Percentiles rank a stretch among this genome's conserved stretches.
phyloP scores from a whole-genome alignment of 1,140 invertebrate species.

The Cotesia chilonis region DNA sequence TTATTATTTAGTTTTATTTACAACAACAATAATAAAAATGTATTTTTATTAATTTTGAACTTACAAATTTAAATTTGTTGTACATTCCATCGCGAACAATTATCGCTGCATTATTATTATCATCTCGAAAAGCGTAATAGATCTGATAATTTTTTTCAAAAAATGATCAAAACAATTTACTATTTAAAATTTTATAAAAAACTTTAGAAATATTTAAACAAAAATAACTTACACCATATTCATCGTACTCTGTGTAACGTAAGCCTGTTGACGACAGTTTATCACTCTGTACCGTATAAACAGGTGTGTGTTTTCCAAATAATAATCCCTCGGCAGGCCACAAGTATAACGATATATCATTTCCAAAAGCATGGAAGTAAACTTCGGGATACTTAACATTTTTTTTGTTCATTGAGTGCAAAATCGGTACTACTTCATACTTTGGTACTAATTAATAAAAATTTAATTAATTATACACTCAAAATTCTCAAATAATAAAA shows the following conservation, averaged over 20 bases:
- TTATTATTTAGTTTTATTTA: not conserved
- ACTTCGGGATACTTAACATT: constrained; percentile 23
- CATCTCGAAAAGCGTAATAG: constrained; percentile 28
- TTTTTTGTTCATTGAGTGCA: constrained; percentile 19
- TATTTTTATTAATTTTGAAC: not conserved
- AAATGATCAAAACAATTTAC: not conserved
- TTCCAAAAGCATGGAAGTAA: constrained; percentile 22
- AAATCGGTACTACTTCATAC: constrained; percentile 28
- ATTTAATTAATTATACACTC: too few relatives aligned
- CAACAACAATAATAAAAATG: not conserved
- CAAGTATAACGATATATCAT: constrained; percentile 22
- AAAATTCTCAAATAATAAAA: not conserved
- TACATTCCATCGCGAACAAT: constrained; percentile 28
- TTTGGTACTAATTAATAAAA: constrained; percentile 13
- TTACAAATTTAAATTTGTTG: constrained; percentile 26
- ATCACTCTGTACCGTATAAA: constrained; percentile 28
- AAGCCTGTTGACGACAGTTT: constrained; percentile 17
- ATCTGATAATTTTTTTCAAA: constrained; percentile 1
- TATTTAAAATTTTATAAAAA: not conserved
- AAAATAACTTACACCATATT: constrained; percentile 28
- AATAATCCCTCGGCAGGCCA: constrained; percentile 28
- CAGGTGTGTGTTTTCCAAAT: constrained; percentile 31
- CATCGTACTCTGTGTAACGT: constrained; percentile 28
- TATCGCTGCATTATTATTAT: constrained; percentile 28
- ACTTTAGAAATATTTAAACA: not conserved